Conservation (phyloP, 2,797 vertebrate species). For the Dendrocincla fuliginosa region DNA sequence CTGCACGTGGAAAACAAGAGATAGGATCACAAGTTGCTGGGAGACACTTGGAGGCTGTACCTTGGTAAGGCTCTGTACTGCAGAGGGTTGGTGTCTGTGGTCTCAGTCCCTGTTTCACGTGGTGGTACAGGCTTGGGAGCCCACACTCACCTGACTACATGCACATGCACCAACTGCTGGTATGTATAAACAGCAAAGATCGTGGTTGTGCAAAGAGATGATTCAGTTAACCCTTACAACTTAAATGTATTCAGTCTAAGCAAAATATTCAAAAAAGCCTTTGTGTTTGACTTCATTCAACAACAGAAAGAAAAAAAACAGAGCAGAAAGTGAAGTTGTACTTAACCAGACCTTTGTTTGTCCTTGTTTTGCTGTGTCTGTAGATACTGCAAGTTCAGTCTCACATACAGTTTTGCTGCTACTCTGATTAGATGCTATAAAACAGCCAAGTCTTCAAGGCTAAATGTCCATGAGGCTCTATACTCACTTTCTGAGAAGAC, state of each 20-base stretch:
- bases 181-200: not conserved
- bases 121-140: not conserved
- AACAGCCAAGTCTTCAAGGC: not conserved
- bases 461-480: not conserved
- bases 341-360: not conserved
- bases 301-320: not conserved
- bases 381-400: not conserved
- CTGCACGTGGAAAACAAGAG: rapidly evolving
- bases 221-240: not conserved
- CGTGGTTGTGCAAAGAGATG: not conserved
- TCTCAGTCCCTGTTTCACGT: rapidly evolving
- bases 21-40: not conserved
- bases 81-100: not conserved
- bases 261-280: not conserved
- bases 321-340: not conserved
- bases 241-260: not conserved
- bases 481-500: not conserved
- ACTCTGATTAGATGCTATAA: not conserved
- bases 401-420: not conserved
- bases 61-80: rapidly evolving
- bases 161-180: not conserved
- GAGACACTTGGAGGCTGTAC: not conserved
- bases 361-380: not conserved
- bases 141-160: rapidly evolving
- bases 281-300: not conserved